Evolutionary conservation across 2,797 vertebrate genomes (phyloP), one percentile per base, ranked within the genome.

Genomic region (Danio kyathit): DNA sequence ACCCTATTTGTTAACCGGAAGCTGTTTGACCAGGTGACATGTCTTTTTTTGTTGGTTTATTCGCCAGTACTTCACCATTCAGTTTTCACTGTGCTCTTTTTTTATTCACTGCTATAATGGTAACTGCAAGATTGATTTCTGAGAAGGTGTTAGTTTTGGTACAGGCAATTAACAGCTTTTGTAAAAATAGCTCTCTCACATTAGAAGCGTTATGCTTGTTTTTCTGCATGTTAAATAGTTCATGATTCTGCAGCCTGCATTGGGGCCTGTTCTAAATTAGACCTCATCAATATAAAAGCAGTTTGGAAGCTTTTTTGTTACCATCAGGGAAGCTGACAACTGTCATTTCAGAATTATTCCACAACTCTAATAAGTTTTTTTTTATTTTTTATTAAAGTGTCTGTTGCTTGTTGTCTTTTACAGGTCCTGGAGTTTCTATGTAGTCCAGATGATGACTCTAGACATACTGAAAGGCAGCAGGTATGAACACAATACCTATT

Each of bases 391-490:
- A 38, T 5, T 43, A 52, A n/a, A n/a, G n/a, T 29, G 29, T 29
- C n/a, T 29, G 29, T 3, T 29, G 29, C 29, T 29, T 29, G 14
- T 38, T 41, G 9, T 64, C 8, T 54, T 56, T 49, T 44, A 29
- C 80, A 99, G 98, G 97, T 99, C 57, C 94, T 99, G 72, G 98
- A 99, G 89, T 99, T 99, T 86, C 93, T 99, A 29, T 99, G 98
- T 82, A 97, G 96, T 85, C 96, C 97, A 0, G 97, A 97, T 3
- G 97, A 99, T 7, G 97, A 97, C 64, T 98, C 96, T 60, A 93
- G 97, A 63, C 97, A 99, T 83, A 97, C 97, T 0, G 98, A 99
- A 87, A 94, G 97, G 86, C 98, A 99, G 85, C 97, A 99, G 96
- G 98, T 99, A 89, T 52, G 29, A 76, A 56, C 41, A 64, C 13